Evolutionary conservation across 2,113 vertebrate species (phyloP).

Genomic region (Gracilinanus agilis): DNA sequence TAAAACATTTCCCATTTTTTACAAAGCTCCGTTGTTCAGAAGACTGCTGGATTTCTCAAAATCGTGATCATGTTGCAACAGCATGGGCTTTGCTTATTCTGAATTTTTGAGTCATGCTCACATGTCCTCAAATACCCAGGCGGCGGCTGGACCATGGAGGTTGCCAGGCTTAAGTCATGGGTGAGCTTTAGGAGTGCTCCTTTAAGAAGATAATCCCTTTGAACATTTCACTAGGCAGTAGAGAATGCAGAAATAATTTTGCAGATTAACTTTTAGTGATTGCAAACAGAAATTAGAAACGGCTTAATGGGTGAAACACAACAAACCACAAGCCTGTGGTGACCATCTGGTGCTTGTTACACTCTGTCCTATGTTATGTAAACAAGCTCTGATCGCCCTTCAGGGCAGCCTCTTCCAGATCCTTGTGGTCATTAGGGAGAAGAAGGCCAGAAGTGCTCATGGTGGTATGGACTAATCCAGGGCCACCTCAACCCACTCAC

Average conservation of each 20-base stretch:
- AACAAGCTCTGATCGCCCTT: neutral
- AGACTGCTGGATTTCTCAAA: neutral
- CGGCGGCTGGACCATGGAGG: neutral
- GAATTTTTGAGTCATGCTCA: neutral
- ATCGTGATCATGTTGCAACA: neutral
- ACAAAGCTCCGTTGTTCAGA: neutral
- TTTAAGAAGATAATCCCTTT: slow-evolving; percentile 6
- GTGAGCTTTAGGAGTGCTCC: neutral
- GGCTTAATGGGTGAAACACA: slow-evolving; percentile 7
- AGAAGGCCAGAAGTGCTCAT: neutral
- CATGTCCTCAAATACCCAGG: neutral
- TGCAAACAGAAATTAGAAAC: slow-evolving; percentile 2
- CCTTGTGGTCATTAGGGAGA: neutral
- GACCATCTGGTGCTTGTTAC: slow-evolving; percentile 7
- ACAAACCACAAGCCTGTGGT: neutral
- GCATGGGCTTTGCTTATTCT: neutral
- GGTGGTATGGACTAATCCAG: neutral
- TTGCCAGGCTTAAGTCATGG: neutral
- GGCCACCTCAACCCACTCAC: neutral
- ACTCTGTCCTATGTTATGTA: neutral
- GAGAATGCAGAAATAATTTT: neutral
- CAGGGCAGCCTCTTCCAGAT: neutral
- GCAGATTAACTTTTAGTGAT: slow-evolving; percentile 1
- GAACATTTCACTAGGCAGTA: neutral
- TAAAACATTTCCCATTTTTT: neutral